Conservation (phyloP, 2,888 invertebrate species). For the Nebria salina region DNA sequence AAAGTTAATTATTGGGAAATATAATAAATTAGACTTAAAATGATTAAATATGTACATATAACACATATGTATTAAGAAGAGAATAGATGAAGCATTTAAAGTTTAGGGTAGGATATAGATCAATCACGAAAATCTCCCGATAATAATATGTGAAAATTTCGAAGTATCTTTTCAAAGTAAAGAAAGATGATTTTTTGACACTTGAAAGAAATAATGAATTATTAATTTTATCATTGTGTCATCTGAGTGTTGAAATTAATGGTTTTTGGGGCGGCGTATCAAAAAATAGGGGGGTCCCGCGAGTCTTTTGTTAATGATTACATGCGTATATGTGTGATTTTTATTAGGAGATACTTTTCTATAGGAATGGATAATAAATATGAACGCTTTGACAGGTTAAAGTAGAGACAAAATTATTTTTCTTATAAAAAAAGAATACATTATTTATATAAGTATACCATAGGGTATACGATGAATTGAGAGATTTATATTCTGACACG, state of each 20-base stretch:
- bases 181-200: constrained; percentile 32
- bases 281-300: neutral
- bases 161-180: neutral
- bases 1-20: too few species aligned
- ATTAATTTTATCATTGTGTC: constrained; percentile 28
- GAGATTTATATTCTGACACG: neutral
- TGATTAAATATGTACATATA: too few species aligned
- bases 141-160: neutral
- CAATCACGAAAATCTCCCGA: neutral
- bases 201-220: constrained; percentile 28
- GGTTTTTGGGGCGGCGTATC: neutral
- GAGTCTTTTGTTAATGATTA: neutral
- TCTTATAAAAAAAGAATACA: constrained; percentile 8
- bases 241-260: constrained; percentile 19
- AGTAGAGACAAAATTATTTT: constrained; percentile 9
- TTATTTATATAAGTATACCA: constrained; percentile 14
- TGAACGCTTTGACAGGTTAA: neutral
- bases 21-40: too few species aligned
- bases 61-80: neutral
- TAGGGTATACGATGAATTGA: neutral
- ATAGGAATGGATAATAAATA: constrained; percentile 10
- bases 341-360: constrained; percentile 3
- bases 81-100: neutral
- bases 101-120: neutral
- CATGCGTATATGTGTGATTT: constrained; percentile 8